phyloP scores from a whole-genome alignment of 2,888 invertebrate genomes.

The Loripinus fragilis region DNA sequence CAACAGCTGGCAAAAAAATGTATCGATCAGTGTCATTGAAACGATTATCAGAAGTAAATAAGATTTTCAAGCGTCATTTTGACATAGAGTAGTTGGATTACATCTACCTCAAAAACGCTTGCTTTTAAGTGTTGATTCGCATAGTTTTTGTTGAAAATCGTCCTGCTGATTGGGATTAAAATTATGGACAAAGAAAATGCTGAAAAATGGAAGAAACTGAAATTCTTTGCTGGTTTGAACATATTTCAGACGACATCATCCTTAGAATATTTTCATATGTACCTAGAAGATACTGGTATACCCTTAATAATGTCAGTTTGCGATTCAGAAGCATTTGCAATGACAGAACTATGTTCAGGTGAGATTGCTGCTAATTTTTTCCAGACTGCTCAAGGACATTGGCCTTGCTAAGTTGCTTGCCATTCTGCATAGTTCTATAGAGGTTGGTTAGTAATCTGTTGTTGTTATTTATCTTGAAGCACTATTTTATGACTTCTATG shows the following conservation, averaged over 20 bases:
- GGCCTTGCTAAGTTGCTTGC: too few species aligned
- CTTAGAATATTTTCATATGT: slow-evolving; percentile 70
- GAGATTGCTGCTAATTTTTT: too few species aligned
- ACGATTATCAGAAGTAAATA: background rate
- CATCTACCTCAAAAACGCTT: slow-evolving; percentile 5
- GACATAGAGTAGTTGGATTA: background rate
- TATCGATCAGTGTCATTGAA: background rate
- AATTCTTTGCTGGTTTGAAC: slow-evolving; percentile 45
- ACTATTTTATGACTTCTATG: too few species aligned
- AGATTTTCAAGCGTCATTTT: background rate
- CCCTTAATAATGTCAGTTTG: slow-evolving; percentile 59
- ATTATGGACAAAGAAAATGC: slow-evolving; percentile 28
- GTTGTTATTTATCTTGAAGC: too few species aligned
- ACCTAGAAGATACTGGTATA: slow-evolving; percentile 57
- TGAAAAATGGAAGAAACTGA: slow-evolving; percentile 39
- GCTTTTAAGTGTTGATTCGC: background rate
- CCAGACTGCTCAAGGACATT: too few species aligned
- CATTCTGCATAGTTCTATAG: too few species aligned
- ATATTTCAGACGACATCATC: slow-evolving; percentile 73
- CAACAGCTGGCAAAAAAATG: too few species aligned
- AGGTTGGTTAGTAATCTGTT: too few species aligned
- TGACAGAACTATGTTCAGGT: slow-evolving; percentile 57
- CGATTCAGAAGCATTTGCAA: slow-evolving; percentile 66
- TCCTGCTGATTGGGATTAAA: slow-evolving; percentile 1
- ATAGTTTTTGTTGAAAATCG: slow-evolving; percentile 7